Conservation (phyloP, 2,113 vertebrate genomes). For the Piaya cayana region DNA sequence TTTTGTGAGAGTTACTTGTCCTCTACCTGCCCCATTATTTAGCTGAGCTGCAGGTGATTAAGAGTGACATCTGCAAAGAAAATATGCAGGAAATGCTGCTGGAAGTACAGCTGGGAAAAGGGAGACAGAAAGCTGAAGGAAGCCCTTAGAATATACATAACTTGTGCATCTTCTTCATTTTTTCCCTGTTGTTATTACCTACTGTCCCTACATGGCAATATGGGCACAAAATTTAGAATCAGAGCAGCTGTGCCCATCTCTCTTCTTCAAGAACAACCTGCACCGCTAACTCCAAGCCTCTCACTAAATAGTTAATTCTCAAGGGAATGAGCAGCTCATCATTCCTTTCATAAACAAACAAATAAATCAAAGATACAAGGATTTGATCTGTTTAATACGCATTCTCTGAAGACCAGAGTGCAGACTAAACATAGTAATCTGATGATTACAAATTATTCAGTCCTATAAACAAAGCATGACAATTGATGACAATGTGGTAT, state of each 20-base stretch:
- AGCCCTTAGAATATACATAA: not conserved
- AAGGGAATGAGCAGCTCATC: not conserved
- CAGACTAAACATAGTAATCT: constrained; percentile 72
- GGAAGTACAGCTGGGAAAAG: not conserved
- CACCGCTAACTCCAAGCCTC: not conserved
- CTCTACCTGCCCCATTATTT: not conserved
- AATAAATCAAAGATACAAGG: constrained; percentile 44
- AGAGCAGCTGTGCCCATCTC: not conserved
- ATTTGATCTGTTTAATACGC: constrained; percentile 35
- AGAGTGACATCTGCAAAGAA: not conserved
- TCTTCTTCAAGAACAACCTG: not conserved
- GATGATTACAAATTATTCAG: constrained; percentile 70
- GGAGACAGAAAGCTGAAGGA: not conserved
- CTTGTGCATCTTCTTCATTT: not conserved
- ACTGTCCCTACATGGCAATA: not conserved
- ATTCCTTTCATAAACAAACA: constrained; percentile 39
- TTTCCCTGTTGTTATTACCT: not conserved
- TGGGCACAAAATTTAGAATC: not conserved
- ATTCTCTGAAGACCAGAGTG: constrained; percentile 11
- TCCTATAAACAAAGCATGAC: constrained; percentile 70
- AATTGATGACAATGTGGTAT: constrained; percentile 64
- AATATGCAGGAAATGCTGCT: not conserved
- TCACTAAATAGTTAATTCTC: constrained; percentile 13
- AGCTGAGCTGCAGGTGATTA: not conserved
- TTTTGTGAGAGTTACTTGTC: not conserved